Conservation (phyloP, 2,797 vertebrate species). For the Setipinna tenuifilis region DNA sequence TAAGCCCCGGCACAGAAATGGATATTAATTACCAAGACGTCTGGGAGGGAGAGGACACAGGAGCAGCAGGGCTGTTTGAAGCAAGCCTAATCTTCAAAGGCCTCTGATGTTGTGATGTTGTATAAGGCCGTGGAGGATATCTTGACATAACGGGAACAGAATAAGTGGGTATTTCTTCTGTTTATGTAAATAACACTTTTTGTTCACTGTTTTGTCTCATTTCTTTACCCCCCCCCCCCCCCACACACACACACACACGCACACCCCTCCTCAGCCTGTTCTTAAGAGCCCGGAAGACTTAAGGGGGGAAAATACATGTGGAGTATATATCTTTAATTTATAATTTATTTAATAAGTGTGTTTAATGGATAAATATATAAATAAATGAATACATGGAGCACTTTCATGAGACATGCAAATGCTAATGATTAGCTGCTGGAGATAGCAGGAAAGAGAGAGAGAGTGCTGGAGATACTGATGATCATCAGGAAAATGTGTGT, state of each 20-base stretch:
- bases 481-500: slow-evolving; percentile 9
- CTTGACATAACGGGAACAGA: slow-evolving; percentile 61
- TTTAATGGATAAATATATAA: too few relatives aligned
- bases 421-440: background rate
- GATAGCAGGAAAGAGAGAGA: slow-evolving; percentile 36
- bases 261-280: background rate
- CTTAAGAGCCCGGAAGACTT: background rate
- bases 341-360: too few relatives aligned
- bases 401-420: background rate
- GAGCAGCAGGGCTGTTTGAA: slow-evolving; percentile 53
- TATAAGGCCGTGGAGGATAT: slow-evolving; percentile 50
- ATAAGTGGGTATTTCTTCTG: slow-evolving; percentile 48
- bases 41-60: slow-evolving; percentile 51
- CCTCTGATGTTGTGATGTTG: slow-evolving; percentile 53
- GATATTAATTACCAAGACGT: slow-evolving; percentile 57
- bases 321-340: background rate
- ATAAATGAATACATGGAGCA: background rate
- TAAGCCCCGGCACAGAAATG: slow-evolving; percentile 53
- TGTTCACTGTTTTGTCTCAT: slow-evolving; percentile 31
- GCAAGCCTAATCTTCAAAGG: slow-evolving; percentile 52
- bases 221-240: too few relatives aligned
- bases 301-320: background rate
- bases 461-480: slow-evolving; percentile 24
- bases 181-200: slow-evolving; percentile 53
- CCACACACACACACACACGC: too few relatives aligned